Base-by-base conservation (phyloP, 2,888 invertebrate species). In the Aelia acuminata region DNA sequence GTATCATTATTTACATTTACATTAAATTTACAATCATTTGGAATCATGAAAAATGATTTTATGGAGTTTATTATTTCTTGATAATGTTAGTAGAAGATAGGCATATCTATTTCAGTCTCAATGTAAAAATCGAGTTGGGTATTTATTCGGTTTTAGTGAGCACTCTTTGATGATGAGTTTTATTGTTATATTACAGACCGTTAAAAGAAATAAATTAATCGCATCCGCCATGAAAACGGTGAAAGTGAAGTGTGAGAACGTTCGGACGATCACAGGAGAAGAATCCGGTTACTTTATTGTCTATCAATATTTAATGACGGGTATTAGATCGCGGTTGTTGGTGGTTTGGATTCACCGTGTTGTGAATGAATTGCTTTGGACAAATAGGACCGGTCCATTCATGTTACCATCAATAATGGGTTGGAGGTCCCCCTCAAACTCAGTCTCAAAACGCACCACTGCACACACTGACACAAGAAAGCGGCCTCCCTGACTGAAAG, bases 341-440 rank as follows among this genome's bases (percentile, higher is more conserved):
- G n/a, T 26, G 35, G 4, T 5, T 20, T 35, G 31, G 35, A 70
- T n/a, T 35, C 63, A 20, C 63, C 35, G 18, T 70, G 63, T 70
- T 70, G 35, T 70, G 63, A 70, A 70, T 70, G 35, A 70, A 70
- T 70, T 35, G 31, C 63, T 70, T 35, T 20, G 31, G 35, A 70
- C 35, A 70, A 70, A 70, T 70, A 31, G 63, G 35, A 35, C 63
- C 22, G 18, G 63, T 2, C 35, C 57, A 57, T 57, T 57, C 57
- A 57, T 57, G 57, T 4, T 22, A 57, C 31, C 63, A 35, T 70
- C 63, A 70, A 63, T 70, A 70, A 43, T 80, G 80, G 80, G 22
- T 43, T 80, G 13, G n/a, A 22, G n/a, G 3, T 5, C 31, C 18
- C 43, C 31, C 22, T 57, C 80, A 43, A 22, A 43, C n/a, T n/a